These are phyloP conservation scores for Pachymerium ferrugineum DNA, from an alignment of 2,888 invertebrate genomes.

Conservation along the genomic window DNA sequence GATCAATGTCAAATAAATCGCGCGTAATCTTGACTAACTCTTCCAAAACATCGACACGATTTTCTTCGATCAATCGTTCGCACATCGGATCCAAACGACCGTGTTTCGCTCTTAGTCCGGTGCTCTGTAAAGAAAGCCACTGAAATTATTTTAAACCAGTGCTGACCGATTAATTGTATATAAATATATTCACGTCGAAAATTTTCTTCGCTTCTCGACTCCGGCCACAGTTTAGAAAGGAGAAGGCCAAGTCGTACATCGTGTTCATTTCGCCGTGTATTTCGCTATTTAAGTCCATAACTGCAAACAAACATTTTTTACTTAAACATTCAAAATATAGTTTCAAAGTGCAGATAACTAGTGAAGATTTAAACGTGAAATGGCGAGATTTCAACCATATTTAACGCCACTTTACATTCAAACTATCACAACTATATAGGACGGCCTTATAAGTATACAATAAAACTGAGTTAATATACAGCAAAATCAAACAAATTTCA, in stretches of 20 bases:
- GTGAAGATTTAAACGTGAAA: no score
- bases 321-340: no score
- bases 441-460: no score
- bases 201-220: constrained; percentile 74
- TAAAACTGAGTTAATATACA: no score
- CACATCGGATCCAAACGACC: constrained; percentile 63
- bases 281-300: constrained; percentile 72
- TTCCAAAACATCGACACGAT: constrained; percentile 60
- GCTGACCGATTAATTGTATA: neutral
- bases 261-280: constrained; percentile 78
- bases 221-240: constrained; percentile 75
- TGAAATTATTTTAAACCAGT: neutral
- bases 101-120: constrained; percentile 65
- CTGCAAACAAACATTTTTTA: no score
- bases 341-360: no score
- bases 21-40: constrained; percentile 71
- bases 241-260: constrained; percentile 72
- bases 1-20: constrained; percentile 67
- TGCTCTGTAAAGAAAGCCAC: constrained; percentile 53
- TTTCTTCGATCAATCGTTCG: constrained; percentile 55
- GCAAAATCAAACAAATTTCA: no score
- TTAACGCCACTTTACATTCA: no score
- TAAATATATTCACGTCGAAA: constrained; percentile 55
- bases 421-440: no score
- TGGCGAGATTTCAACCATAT: no score